Evolutionary conservation across 1,140 invertebrate species (phyloP).

Genomic region (Drosophila willistoni): DNA sequence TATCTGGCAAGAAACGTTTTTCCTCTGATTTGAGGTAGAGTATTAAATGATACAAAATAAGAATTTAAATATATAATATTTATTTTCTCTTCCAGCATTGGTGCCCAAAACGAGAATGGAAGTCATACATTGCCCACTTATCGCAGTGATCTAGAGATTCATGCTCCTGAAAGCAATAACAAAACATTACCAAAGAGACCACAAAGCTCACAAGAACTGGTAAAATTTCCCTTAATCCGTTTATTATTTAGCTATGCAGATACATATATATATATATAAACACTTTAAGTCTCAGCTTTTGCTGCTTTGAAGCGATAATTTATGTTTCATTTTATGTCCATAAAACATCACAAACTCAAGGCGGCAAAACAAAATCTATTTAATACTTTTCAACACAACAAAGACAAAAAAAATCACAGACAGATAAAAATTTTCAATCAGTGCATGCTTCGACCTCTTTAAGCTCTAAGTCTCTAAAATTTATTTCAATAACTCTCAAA

Average conservation of each 20-base stretch:
- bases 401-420: background rate
- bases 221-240: constrained; percentile 49
- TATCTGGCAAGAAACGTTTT: constrained; percentile 84
- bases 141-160: constrained; percentile 86
- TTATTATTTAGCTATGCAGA: background rate
- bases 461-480: constrained; percentile 23
- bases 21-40: constrained; percentile 84
- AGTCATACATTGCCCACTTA: constrained; percentile 84
- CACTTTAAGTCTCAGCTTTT: constrained; percentile 48
- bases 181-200: constrained; percentile 79
- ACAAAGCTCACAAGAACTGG: constrained; percentile 82
- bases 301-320: constrained; percentile 62
- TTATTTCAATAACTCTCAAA: constrained; percentile 35
- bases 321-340: constrained; percentile 42
- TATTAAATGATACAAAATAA: background rate
- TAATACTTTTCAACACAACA: background rate
- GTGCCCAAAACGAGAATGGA: constrained; percentile 70
- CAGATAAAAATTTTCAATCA: constrained; percentile 20
- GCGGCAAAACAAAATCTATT: constrained; percentile 24
- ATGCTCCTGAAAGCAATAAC: constrained; percentile 83
- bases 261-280: constrained; percentile 31
- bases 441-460: constrained; percentile 11
- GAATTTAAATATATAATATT: too few relatives aligned
- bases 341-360: constrained; percentile 1
- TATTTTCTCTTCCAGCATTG: constrained; percentile 66